These are phyloP conservation scores for Gasteruption jaculator DNA, from an alignment of 2,888 invertebrate genomes.

Conservation along the genomic window DNA sequence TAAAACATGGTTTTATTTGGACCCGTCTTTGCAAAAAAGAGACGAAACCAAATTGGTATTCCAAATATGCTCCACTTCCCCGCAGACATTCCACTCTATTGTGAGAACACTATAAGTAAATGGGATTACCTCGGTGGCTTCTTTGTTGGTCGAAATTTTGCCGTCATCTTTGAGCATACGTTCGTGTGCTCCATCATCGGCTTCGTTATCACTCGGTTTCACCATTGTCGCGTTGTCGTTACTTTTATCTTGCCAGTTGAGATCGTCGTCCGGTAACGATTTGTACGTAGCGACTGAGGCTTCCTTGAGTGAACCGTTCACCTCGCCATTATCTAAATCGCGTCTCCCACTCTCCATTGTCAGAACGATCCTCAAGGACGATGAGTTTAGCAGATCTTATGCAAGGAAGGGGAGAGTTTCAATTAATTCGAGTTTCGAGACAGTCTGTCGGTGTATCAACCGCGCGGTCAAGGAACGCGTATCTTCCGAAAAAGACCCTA, in stretches of 20 bases:
- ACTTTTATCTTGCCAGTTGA: conserved; percentile 22
- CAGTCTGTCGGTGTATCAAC: too few relatives aligned
- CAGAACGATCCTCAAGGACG: conserved; percentile 15
- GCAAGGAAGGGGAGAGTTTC: not conserved
- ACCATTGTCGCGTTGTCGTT: conserved; percentile 32
- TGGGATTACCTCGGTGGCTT: conserved; percentile 42
- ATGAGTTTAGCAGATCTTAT: not conserved
- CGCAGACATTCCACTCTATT: too few relatives aligned
- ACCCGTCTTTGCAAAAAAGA: too few relatives aligned
- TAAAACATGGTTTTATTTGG: too few relatives aligned
- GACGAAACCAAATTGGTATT: too few relatives aligned
- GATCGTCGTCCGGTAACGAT: conserved; percentile 37
- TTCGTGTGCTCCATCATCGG: conserved; percentile 44
- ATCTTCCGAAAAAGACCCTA: too few relatives aligned
- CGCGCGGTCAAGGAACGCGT: too few relatives aligned
- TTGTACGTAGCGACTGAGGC: conserved; percentile 35
- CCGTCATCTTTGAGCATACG: conserved; percentile 45
- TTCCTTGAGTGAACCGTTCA: conserved; percentile 33
- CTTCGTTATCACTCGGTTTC: conserved; percentile 37
- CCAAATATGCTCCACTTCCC: too few relatives aligned
- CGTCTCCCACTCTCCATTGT: conserved; percentile 44
- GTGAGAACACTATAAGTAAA: too few relatives aligned
- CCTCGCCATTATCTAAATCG: conserved; percentile 32
- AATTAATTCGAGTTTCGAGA: too few relatives aligned
- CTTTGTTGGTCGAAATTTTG: conserved; percentile 35